Percentiles rank a stretch among this genome's conserved stretches.
Conservation (phyloP, 2,113 vertebrate genomes). For the Coturnix japonica region DNA sequence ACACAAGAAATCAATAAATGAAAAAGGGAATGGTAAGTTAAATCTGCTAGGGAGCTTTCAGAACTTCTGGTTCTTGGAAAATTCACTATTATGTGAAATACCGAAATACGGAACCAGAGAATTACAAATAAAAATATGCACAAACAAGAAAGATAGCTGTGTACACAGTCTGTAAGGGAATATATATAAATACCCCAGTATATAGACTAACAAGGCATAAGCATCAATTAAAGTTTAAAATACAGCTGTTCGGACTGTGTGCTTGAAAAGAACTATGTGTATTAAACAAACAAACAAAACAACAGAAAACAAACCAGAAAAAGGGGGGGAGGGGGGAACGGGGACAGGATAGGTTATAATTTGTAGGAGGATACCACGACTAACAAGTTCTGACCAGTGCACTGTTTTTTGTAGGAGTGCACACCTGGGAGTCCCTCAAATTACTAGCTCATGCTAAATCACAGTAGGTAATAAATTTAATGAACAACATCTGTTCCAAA, state of each 20-base stretch:
- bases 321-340: not conserved
- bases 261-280: not conserved
- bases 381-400: constrained; percentile 58
- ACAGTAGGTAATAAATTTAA: constrained; percentile 54
- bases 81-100: not conserved
- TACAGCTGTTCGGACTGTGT: not conserved
- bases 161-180: not conserved
- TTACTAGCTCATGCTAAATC: constrained; percentile 1
- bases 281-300: not conserved
- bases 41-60: not conserved
- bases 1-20: not conserved
- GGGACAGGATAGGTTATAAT: not conserved
- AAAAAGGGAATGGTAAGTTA: not conserved
- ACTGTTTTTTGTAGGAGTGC: constrained; percentile 3
- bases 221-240: not conserved
- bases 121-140: not conserved
- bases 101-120: not conserved
- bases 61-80: not conserved
- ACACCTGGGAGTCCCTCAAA: constrained; percentile 53
- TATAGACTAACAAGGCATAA: not conserved
- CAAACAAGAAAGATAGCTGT: not conserved
- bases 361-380: not conserved
- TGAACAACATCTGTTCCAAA: constrained; percentile 53
- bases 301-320: not conserved
- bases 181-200: not conserved